Base-by-base conservation (phyloP, 2,113 vertebrate genomes). In the Pagrus major region DNA sequence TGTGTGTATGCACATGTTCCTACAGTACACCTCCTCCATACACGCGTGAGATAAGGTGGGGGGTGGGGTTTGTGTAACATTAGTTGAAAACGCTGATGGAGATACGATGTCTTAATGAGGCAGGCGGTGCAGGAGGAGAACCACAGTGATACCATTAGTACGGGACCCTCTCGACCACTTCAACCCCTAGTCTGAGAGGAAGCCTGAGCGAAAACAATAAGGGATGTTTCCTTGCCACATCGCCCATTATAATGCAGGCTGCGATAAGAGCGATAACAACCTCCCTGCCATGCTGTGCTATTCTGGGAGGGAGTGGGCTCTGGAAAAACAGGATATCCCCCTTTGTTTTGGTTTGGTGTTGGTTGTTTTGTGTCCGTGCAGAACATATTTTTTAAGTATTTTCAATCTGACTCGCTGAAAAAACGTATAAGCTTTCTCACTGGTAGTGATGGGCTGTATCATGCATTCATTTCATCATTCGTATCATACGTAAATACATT, bases 261-360 rank as follows among this genome's bases (percentile, higher is more conserved):
- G 72, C 29, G 87, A 90, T 90, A 86, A 89, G 79, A 83, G 81
- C 70, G 71, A 87, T 86, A 92, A 91, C 80, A 75, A 61, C 78
- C 80, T 80, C 81, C 46, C 70, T 81, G 76, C 83, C 80, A 81
- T 81, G 86, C 78, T 47, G n/a, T 2, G 85, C 93, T 93, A 93
- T 92, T 93, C 84, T 88, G 52, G 82, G 91, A 89, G 35, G 35
- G 25, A 89, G 86, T 80, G 86, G 90, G 87, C 76, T 83, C 47
- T 81, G 86, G 83, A 89, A 94, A 91, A 94, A 94, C 91, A 92
- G 93, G 92, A 94, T 92, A 90, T 90, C 82, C 90, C 88, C 72
- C 78, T 87, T 85, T 92, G 90, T 91, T 89, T 91, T 77, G 52
- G 55, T 80, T 8, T 80, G 70, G 51, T 81, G 58, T 70, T 82